phyloP scores from a whole-genome alignment of 2,113 vertebrate genomes.

The Chlamydotis undulata region DNA sequence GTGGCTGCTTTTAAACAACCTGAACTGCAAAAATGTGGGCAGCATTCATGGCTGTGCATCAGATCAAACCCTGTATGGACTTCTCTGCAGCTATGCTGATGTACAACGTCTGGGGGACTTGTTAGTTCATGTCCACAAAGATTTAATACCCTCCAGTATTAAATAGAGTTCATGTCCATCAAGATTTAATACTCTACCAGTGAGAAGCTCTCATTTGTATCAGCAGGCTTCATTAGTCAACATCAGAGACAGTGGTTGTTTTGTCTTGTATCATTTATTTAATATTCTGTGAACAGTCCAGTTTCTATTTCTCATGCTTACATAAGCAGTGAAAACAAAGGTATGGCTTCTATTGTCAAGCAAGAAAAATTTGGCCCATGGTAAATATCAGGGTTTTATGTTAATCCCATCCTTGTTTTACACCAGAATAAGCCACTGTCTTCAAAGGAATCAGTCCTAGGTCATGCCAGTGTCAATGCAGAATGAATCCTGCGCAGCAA shows the following conservation, averaged over 20 bases:
- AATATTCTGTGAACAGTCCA: constrained; percentile 6
- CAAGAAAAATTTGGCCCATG: not conserved
- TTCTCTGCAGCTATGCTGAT: not conserved
- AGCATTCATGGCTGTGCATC: not conserved
- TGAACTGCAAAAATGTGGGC: not conserved
- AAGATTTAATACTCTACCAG: not conserved
- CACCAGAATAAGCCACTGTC: not conserved
- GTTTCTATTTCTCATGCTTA: constrained; percentile 23
- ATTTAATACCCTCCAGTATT: not conserved
- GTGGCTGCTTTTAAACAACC: not conserved
- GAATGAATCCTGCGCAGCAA: not conserved
- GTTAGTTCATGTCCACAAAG: not conserved
- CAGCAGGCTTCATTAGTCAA: not conserved
- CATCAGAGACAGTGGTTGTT: not conserved
- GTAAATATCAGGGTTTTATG: constrained; percentile 31
- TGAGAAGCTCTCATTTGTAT: not conserved
- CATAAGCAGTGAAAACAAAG: constrained; percentile 37
- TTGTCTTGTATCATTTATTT: constrained; percentile 29
- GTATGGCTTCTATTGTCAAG: constrained; percentile 7
- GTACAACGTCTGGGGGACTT: not conserved
- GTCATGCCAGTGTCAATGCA: not conserved
- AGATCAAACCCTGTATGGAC: not conserved
- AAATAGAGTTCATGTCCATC: not conserved
- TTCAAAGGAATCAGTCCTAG: constrained; percentile 42
- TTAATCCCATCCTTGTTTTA: constrained; percentile 50